Evolutionary conservation across 1,140 invertebrate species (phyloP).

Genomic region (Copidosoma floridanum): DNA sequence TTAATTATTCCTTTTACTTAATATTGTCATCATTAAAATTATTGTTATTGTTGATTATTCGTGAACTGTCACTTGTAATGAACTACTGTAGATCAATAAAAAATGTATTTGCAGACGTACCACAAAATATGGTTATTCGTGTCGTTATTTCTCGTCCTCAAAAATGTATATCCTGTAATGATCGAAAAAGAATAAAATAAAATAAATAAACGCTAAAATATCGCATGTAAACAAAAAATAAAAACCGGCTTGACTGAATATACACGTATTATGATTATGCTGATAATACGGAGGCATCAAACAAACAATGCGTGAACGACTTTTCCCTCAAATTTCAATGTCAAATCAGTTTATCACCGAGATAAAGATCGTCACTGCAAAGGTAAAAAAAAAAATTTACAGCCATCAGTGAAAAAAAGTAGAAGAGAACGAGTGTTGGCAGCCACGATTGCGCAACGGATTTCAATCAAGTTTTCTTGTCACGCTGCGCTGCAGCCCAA

Average conservation of each 20-base stretch:
- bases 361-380: neutral
- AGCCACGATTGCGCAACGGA: neutral
- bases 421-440: neutral
- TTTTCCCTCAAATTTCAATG: too few species aligned
- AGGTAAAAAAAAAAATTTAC: too few species aligned
- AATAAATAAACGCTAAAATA: too few species aligned
- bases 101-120: conserved; percentile 40
- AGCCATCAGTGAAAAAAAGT: neutral
- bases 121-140: too few species aligned
- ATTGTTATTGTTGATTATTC: conserved; percentile 48
- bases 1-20: too few species aligned
- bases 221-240: too few species aligned
- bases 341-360: neutral
- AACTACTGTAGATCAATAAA: conserved; percentile 48
- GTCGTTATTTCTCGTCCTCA: too few species aligned
- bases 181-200: too few species aligned
- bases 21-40: conserved; percentile 47
- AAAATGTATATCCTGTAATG: too few species aligned
- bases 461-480: conserved; percentile 3
- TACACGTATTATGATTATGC: too few species aligned
- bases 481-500: neutral
- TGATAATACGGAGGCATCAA: too few species aligned
- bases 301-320: too few species aligned
- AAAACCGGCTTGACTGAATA: conserved; percentile 13
- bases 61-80: conserved; percentile 46